Evolutionary conservation across 2,797 vertebrate genomes (phyloP), one percentile per base, ranked within the genome.

Genomic region (Clamator glandarius): DNA sequence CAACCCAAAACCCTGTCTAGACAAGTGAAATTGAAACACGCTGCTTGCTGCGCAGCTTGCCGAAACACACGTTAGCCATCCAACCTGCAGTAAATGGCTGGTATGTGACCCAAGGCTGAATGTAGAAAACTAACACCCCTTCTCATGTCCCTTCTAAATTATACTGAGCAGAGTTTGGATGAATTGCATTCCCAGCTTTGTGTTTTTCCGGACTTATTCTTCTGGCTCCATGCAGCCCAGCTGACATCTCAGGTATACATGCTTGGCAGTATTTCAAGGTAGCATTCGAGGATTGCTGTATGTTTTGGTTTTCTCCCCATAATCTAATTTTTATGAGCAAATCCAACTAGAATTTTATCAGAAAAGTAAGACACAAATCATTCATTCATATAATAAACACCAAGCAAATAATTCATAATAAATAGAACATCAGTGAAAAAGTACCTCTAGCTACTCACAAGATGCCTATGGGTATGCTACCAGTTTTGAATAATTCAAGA

Each of bases 1-100:
- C 96, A 95, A 94, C 80, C 3, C 8, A 95, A 95, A 90, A 69
- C 94, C 80, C 74, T 87, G 91, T 93, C 94, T 94, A 90, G 94
- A 94, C 93, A 95, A 90, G 95, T 89, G 88, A 87, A 95, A 95
- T 92, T 81, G 70, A 92, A 95, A 84, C 86, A 86, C 18, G 0
- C 78, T 75, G 79, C 73, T 95, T 58, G 62, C 92, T 78, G 90
- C 78, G 15, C 62, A 59, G 83, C 93, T 87, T 69, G 19, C 91
- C 2, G 16, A 72, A 92, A 84, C 1, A 5, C 73, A 66, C 29
- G 1, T 83, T 24, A 78, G 67, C 80, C 84, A 76, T 76, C 69
- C 69, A 86, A 26, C 64, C 54, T 21, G 20, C 90, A 51, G 23
- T 67, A 75, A 64, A 48, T 12, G 51, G 51, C 57, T 58, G 4